Percentiles rank a stretch among this genome's conserved stretches.
phyloP scores from a whole-genome alignment of 2,888 invertebrate genomes.

The Holacanthella duospinosa region DNA sequence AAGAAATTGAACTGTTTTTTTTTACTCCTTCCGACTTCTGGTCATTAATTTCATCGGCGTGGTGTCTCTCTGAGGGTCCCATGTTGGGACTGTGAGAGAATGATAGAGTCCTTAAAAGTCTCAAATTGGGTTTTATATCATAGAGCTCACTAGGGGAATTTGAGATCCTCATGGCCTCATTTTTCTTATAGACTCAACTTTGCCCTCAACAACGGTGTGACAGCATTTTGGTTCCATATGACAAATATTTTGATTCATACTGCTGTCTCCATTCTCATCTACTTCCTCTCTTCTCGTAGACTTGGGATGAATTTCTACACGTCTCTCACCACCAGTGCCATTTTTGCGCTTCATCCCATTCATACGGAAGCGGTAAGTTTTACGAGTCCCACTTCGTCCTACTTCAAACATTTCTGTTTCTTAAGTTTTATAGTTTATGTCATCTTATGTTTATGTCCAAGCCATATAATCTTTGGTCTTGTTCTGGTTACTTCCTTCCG shows the following conservation, averaged over 20 bases:
- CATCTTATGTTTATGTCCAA: too few species aligned
- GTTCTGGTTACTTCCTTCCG: too few species aligned
- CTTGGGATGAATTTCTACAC: conserved; percentile 58
- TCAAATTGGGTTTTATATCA: too few species aligned
- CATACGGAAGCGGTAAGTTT: conserved; percentile 78
- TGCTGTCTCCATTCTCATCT: conserved; percentile 59
- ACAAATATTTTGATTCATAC: conserved; percentile 68
- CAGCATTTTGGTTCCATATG: conserved; percentile 66
- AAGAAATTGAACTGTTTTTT: too few species aligned
- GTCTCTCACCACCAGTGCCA: conserved; percentile 58
- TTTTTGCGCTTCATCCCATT: conserved; percentile 77
- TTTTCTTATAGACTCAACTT: conserved; percentile 56
- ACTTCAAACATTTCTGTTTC: not conserved
- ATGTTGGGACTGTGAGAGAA: too few species aligned
- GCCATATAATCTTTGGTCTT: too few species aligned
- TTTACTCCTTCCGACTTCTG: too few species aligned
- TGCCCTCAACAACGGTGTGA: conserved; percentile 53
- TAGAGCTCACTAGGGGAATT: too few species aligned
- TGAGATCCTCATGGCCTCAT: not conserved
- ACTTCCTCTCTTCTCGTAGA: conserved; percentile 54
- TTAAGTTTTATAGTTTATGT: too few species aligned
- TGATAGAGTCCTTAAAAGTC: too few species aligned
- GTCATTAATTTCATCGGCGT: too few species aligned
- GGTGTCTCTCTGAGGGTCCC: too few species aligned
- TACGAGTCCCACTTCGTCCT: not conserved